Conservation (phyloP, 2,797 vertebrate species). For the Esox lucius region DNA sequence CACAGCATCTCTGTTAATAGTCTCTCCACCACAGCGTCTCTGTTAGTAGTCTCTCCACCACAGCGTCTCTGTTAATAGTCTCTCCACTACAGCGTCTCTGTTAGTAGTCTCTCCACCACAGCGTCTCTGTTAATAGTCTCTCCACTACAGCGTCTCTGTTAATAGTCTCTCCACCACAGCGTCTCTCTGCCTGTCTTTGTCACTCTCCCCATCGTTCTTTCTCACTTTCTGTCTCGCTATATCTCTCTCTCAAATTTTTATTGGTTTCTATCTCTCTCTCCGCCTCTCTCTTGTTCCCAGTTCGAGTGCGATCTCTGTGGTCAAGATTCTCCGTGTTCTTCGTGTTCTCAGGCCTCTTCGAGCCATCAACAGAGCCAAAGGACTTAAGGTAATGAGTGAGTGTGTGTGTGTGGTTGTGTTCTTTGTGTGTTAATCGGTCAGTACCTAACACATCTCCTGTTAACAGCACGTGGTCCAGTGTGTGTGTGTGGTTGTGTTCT, state of each 20-base stretch:
- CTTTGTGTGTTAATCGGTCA: background rate
- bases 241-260: background rate
- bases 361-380: conserved; percentile 98
- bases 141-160: too few relatives aligned
- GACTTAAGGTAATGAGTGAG: conserved; percentile 84
- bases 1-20: too few relatives aligned
- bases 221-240: background rate
- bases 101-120: too few relatives aligned
- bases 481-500: conserved; percentile 35
- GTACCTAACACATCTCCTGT: background rate
- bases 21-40: too few relatives aligned
- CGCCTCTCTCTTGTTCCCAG: conserved; percentile 56
- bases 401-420: background rate
- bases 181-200: too few relatives aligned
- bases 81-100: too few relatives aligned
- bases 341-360: conserved; percentile 92
- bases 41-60: too few relatives aligned
- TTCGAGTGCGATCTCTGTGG: conserved; percentile 95
- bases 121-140: too few relatives aligned
- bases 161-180: too few relatives aligned
- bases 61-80: too few relatives aligned
- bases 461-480: too few relatives aligned
- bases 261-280: too few relatives aligned
- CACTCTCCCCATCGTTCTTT: background rate
- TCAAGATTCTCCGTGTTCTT: conserved; percentile 95